Percentiles rank a stretch among this genome's conserved stretches.
Evolutionary conservation across 2,113 vertebrate species (phyloP).

Genomic region (Campylomormyrus numenius): DNA sequence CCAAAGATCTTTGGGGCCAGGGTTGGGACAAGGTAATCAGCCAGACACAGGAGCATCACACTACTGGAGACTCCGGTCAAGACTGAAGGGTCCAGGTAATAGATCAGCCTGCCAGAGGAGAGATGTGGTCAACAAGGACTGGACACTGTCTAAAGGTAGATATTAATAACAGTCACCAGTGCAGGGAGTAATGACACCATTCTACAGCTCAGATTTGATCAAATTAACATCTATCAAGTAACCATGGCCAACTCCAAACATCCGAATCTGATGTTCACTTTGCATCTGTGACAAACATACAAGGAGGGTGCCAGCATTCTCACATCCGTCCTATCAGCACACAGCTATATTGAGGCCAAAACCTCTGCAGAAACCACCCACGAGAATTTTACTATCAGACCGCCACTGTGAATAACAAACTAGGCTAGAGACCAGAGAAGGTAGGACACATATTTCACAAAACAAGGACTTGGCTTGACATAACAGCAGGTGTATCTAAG

Average conservation of each 20-base stretch:
- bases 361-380: background rate
- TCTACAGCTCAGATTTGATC: background rate
- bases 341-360: background rate
- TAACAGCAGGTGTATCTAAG: background rate
- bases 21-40: conserved; percentile 75
- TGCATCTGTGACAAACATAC: background rate
- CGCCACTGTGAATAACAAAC: background rate
- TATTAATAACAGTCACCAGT: background rate
- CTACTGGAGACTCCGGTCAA: conserved; percentile 72
- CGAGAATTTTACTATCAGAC: background rate
- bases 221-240: background rate
- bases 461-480: background rate
- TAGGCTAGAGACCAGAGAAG: background rate
- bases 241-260: background rate
- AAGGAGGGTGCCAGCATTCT: background rate
- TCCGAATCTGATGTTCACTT: background rate
- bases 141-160: background rate
- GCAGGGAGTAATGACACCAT: background rate
- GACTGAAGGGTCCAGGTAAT: conserved; percentile 74
- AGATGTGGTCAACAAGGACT: background rate
- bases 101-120: conserved; percentile 59
- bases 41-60: conserved; percentile 72
- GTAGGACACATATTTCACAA: background rate
- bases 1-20: conserved; percentile 74
- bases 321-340: background rate